Base-by-base conservation (phyloP, 2,113 vertebrate genomes). In the Pongo abelii region DNA sequence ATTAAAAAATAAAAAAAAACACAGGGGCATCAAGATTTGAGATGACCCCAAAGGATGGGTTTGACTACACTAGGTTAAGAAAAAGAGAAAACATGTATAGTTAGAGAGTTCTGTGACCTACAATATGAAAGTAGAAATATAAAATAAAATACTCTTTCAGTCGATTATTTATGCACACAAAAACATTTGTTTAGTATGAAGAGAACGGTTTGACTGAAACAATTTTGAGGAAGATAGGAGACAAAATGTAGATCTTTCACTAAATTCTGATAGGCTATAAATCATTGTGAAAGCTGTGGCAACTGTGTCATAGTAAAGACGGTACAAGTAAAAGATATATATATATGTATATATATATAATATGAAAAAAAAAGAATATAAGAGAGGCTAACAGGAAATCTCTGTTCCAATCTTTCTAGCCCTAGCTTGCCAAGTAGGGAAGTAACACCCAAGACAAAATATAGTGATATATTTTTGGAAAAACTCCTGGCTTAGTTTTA, bases 401-500 rank as follows among this genome's bases (percentile, higher is more conserved):
- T 92, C 97, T 85, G 88, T 96, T 97, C 84, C 84, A 96, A 14
- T 72, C 96, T 81, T 87, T 97, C 57, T 43, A 81, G 81, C 18
- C 92, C 75, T 64, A 5, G 52, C 88, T 97, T 95, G 98, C 96
- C 97, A 98, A 97, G 77, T 79, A 81, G 75, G 81, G 87, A 97
- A 97, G 90, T 95, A 94, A 96, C 91, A 94, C 88, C 93, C 72
- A 85, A 88, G 93, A 87, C 94, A 96, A 97, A 97, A 97, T 83
- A 88, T 10, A 96, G 91, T 93, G 97, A 97, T 97, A 43, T 96
- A 88, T 96, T 97, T 97, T 97, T 98, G 95, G 88, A 97, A 88
- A 77, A 97, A 61, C 78, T 94, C 61, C 59, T 98, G 97, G 80
- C 96, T 96, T 80, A 50, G 22, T 61, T 32, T 22, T 81, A 64